phyloP scores from a whole-genome alignment of 2,888 invertebrate genomes.

The Noctua comes region DNA sequence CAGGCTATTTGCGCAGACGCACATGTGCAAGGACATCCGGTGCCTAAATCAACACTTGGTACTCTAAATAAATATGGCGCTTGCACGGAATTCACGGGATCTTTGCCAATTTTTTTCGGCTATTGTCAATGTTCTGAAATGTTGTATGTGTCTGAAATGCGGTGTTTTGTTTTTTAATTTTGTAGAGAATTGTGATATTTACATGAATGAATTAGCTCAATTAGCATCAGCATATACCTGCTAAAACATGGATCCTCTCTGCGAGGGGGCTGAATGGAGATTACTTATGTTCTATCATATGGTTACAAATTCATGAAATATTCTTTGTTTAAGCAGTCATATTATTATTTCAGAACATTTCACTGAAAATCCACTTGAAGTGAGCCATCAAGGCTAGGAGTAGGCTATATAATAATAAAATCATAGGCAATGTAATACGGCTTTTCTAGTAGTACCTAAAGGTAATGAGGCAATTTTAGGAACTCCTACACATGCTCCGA shows the following conservation, averaged over 20 bases:
- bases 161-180: conserved; percentile 15
- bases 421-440: background rate
- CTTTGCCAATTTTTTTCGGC: conserved; percentile 59
- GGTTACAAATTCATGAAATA: too few species aligned
- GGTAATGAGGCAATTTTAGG: background rate
- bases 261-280: background rate
- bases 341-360: too few species aligned
- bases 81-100: conserved; percentile 20
- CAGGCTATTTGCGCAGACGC: conserved; percentile 47
- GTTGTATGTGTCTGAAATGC: conserved; percentile 8
- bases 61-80: conserved; percentile 55
- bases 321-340: background rate
- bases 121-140: background rate
- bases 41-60: conserved; percentile 64
- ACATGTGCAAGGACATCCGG: conserved; percentile 65
- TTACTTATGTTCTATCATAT: background rate
- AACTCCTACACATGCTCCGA: background rate
- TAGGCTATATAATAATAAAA: background rate
- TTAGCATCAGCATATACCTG: background rate
- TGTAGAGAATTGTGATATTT: background rate
- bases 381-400: too few species aligned
- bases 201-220: background rate
- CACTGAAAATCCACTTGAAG: too few species aligned
- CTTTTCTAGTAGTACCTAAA: background rate
- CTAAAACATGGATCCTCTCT: background rate